Base-by-base conservation (phyloP, 2,888 invertebrate genomes). In the Aquatica leii region DNA sequence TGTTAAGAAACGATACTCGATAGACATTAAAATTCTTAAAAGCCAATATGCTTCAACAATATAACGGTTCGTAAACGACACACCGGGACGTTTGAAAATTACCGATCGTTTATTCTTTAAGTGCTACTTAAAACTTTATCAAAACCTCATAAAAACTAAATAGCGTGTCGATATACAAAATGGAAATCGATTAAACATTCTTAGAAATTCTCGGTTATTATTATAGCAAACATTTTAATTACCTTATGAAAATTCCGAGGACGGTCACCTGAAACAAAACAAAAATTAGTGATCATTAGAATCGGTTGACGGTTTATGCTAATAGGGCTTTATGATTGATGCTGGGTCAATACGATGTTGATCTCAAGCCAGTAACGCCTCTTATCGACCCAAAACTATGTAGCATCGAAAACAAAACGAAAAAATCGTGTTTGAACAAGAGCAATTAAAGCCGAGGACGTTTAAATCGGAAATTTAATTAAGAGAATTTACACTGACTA, bases 81-180 rank as follows among this genome's bases (percentile, higher is more conserved):
- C 60, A 55, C 56, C 64, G 64, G 61, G 53, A 60, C 57, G 61
- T 67, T 67, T 67, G 65, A 65, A 68, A 66, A 68, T 66, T 68
- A 69, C 66, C 53, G 57, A 67, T 68, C 66, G 65, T 68, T 68
- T 60, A 60, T 52, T 59, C 58, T 68, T 71, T 70, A 71, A 71
- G 71, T 71, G 71, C 70, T 71, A 69, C 70, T 69, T 61, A 67
- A 60, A 61, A 62, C 49, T 67, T 68, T 71, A 71, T 71, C 71
- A 61, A 56, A 18, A 55, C 51, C 54, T 55, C 61, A 35, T 61
- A 66, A 61, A 70, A 71, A 71, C 58, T 67, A 68, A 67, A 68
- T 58, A 56, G 59, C 65, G 49, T 62, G 62, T 62, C 51, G 48
- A 62, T 69, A 68, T 65, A 69, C 54, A 69, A 70, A 70, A 69